Base-by-base conservation (phyloP, 2,797 vertebrate species). In the Menidia menidia region DNA sequence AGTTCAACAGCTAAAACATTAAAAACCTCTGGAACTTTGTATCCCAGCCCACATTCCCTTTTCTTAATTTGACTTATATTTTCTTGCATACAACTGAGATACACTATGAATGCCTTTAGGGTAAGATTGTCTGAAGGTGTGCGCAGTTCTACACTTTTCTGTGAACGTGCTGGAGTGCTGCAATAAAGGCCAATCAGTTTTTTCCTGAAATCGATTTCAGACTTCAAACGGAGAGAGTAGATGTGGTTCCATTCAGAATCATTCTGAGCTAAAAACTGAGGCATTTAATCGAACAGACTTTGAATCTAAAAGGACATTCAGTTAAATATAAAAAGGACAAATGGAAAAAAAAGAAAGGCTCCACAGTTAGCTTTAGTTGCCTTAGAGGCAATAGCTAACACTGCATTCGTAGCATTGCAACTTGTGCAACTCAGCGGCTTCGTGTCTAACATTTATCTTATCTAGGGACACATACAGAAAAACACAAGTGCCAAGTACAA, bases 91-190 rank as follows among this genome's bases (percentile, higher is more conserved):
- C 56, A 52, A 2, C 3, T 75, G 62, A 50, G 70, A 55, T 45
- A 62, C 48, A 9, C 57, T 31, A 60, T 54, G 35, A 80, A 73
- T 47, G 44, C 68, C 59, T 12, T 5, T 2, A 14, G 63, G 44
- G 42, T 60, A 62, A 60, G 72, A 79, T 75, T 82, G 81, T 87
- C 79, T 71, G 35, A 68, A 80, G 45, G 47, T 32, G n/a, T 58
- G 53, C 19, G n/a, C 68, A 45, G 1, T 58, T 71, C 15, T 69
- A 19, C 2, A 4, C 16, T 1, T 62, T 16, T 54, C 30, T 13
- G 16, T 14, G 15, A 13, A 6, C 32, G 52, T 31, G 9, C 35
- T 39, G 35, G 35, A 39, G 35, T 31, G 52, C 52, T 54, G 11
- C 32, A 4, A n/a, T 55, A 54, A 54, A 33, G 15, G 53, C 53